These are phyloP conservation scores for Xerus rutilus DNA, from an alignment of 2,797 vertebrate genomes.

Conservation along the genomic window DNA sequence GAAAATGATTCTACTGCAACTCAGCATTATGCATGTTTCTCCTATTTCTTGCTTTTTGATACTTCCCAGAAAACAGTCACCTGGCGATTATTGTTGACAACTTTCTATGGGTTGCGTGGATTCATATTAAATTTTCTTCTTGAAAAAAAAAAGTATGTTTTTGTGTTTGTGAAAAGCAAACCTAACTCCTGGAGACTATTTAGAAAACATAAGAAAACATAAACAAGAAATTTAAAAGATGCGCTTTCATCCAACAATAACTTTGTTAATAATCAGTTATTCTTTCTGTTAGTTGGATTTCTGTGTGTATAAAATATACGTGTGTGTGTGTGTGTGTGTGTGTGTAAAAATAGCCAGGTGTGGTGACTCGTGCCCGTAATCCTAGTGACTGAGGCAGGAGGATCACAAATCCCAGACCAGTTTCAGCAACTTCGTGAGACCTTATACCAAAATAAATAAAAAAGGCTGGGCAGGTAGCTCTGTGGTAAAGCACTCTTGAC, in stretches of 20 bases:
- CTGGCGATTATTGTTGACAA: background rate
- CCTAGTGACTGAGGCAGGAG: too few species aligned
- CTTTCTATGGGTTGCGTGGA: background rate
- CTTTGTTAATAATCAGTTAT: background rate
- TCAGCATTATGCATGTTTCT: background rate
- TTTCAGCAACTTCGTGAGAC: too few species aligned
- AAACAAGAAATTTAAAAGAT: background rate
- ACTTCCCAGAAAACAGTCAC: background rate
- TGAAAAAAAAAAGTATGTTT: background rate
- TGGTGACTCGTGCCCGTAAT: too few species aligned
- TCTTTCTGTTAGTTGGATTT: background rate
- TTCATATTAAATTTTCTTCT: background rate
- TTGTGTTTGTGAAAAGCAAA: constrained; percentile 33
- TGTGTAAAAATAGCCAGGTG: background rate
- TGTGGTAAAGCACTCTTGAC: too few species aligned
- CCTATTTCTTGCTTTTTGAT: background rate
- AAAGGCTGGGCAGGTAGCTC: too few species aligned
- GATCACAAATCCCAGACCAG: too few species aligned
- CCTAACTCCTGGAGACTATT: background rate
- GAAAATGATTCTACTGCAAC: background rate
- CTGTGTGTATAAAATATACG: background rate
- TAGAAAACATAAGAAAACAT: background rate
- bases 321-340: too few species aligned
- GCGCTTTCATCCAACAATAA: background rate
- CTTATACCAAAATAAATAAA: too few species aligned